phyloP scores from a whole-genome alignment of 2,797 vertebrate species.

The Cichlasoma orientale region DNA sequence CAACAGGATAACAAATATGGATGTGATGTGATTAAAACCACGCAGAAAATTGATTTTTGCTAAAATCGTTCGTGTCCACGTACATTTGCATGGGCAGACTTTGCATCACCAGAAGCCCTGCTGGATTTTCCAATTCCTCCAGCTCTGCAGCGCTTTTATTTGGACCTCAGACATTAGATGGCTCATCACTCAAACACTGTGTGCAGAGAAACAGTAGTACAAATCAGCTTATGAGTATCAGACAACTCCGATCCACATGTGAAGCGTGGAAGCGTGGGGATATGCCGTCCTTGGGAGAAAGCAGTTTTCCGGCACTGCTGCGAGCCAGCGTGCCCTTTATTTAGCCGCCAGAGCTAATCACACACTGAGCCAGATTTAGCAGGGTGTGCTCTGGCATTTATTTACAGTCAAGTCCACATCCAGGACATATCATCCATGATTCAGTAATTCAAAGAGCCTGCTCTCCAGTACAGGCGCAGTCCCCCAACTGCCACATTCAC shows the following conservation, averaged over 20 bases:
- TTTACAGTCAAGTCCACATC: conserved; percentile 51
- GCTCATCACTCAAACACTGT: conserved; percentile 51
- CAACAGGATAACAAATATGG: not conserved
- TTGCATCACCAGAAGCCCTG: conserved; percentile 23
- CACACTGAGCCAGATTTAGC: conserved; percentile 60
- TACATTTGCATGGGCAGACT: conserved; percentile 11
- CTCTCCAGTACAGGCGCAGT: conserved; percentile 24
- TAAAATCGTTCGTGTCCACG: conserved; percentile 11
- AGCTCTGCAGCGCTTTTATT: conserved; percentile 21
- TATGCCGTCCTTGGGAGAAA: conserved; percentile 53
- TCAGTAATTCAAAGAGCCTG: conserved; percentile 61
- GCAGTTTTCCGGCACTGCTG: conserved; percentile 44
- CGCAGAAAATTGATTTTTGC: not conserved
- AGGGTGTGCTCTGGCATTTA: conserved; percentile 72
- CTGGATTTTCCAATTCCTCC: conserved; percentile 14
- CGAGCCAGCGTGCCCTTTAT: conserved; percentile 60
- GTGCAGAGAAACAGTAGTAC: conserved; percentile 64
- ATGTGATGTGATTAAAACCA: not conserved
- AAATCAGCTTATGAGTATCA: conserved; percentile 46
- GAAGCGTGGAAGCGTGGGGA: conserved; percentile 48
- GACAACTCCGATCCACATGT: conserved; percentile 58
- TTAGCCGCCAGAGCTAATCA: conserved; percentile 67
- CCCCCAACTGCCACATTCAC: conserved; percentile 56
- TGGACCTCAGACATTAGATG: conserved; percentile 26
- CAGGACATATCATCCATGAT: conserved; percentile 59